Evolutionary conservation across 1,140 invertebrate species (phyloP), one percentile per base, ranked within the genome.

Genomic region (Hydropsyche tenuis): DNA sequence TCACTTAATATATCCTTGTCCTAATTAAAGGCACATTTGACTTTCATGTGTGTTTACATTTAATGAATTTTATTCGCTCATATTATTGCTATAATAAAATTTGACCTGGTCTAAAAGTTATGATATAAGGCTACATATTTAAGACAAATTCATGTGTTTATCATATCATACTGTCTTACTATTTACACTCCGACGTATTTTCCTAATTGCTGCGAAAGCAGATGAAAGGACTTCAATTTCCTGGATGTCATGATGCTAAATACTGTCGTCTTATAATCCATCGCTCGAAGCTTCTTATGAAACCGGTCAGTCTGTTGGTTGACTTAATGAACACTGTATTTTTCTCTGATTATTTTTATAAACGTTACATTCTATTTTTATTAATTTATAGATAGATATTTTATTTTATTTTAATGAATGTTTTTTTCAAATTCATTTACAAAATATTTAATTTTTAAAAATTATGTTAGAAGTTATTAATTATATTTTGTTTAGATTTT

Each of bases 201-300:
- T 46, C 20, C 68, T 70, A 70, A 56, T 56, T 46, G 68, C 68
- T 56, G 68, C 68, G 16, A 30, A 70, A 81, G 86, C 91, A 96
- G 94, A 93, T 96, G 87, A 97, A 96, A 89, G 94, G 94, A 85
- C 89, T 96, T 82, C 93, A 93, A 90, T 96, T 96, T 87, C 94
- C 94, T 83, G 95, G 95, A 84, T 94, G 94, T 87, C 92, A 95
- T 85, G 94, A 96, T 89, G 92, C 94, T 82, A 90, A 91, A 84
- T 96, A 96, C 89, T 95, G 94, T 90, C 93, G 94, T 81, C 93
- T 94, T 88, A 93, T 97, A 84, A 88, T 95, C 86, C 94, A 96
- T 86, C 91, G 95, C 86, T 97, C 95, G 87, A 92, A 93, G 84
- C 93, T 95, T 87, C 91, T 96, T 83, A 90, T 98, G 85, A 92